Percentiles rank a stretch among this genome's conserved stretches.
phyloP scores from a whole-genome alignment of 1,140 invertebrate species.

The Archegozetes longisetosus region DNA sequence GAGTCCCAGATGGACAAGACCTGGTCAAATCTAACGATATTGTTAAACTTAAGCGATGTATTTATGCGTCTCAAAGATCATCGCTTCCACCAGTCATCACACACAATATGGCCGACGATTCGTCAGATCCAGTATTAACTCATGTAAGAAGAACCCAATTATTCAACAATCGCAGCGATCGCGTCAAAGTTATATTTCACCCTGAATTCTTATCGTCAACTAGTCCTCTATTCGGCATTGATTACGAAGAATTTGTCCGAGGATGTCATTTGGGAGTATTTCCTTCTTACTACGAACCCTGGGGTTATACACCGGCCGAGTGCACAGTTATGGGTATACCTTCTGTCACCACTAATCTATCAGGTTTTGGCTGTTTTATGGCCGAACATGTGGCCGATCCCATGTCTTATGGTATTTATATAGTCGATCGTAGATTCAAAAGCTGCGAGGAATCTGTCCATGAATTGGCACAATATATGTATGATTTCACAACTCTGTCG shows the following conservation, averaged over 20 bases:
- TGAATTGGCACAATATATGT: conserved; percentile 77
- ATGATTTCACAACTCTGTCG: conserved; percentile 77
- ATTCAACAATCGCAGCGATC: conserved; percentile 84
- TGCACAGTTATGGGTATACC: conserved; percentile 99
- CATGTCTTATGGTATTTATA: conserved; percentile 95
- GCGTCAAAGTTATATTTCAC: conserved; percentile 97
- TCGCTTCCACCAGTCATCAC: conserved; percentile 91
- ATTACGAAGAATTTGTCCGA: conserved; percentile 98
- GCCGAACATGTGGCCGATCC: conserved; percentile 93
- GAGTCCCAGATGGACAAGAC: conserved; percentile 65
- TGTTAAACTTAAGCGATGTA: conserved; percentile 89
- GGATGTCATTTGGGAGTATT: conserved; percentile 80
- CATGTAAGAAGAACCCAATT: conserved; percentile 76
- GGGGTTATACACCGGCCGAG: conserved; percentile 99
- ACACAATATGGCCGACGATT: conserved; percentile 92
- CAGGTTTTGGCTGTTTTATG: conserved; percentile 98
- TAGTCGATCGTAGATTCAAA: conserved; percentile 67
- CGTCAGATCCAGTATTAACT: conserved; percentile 73
- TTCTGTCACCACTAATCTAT: conserved; percentile 91
- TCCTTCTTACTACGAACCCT: conserved; percentile 96
- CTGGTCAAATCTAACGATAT: conserved; percentile 78
- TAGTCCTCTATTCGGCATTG: conserved; percentile 91
- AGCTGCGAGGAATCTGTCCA: conserved; percentile 74
- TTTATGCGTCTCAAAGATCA: conserved; percentile 78
- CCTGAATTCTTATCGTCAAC: conserved; percentile 96